Evolutionary conservation across 2,888 invertebrate species (phyloP).

Genomic region (Eristalinus aeneus): DNA sequence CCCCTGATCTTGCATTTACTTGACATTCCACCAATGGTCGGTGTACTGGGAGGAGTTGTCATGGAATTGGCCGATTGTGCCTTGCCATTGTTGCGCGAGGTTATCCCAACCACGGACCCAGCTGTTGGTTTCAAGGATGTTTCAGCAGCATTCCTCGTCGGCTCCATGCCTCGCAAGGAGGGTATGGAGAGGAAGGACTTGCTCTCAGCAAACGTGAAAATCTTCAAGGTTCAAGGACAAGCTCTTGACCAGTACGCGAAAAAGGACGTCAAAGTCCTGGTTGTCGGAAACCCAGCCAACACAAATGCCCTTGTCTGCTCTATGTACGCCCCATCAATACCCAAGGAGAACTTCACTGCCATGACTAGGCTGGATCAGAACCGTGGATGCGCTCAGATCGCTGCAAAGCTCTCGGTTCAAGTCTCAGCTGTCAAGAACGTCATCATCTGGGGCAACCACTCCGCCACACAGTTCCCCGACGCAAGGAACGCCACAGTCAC

Average conservation of each 20-base stretch:
- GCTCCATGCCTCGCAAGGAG: slow-evolving; percentile 97
- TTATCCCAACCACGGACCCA: slow-evolving; percentile 93
- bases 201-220: slow-evolving; percentile 97
- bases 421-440: slow-evolving; percentile 92
- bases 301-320: slow-evolving; percentile 98
- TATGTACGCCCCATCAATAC: slow-evolving; percentile 97
- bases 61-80: slow-evolving; percentile 99
- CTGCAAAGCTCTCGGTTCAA: slow-evolving; percentile 85
- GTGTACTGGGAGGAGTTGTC: slow-evolving; percentile 97
- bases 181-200: slow-evolving; percentile 99
- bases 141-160: slow-evolving; percentile 97
- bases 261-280: slow-evolving; percentile 95
- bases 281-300: slow-evolving; percentile 99
- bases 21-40: slow-evolving; percentile 98
- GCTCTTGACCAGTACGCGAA: slow-evolving; percentile 94
- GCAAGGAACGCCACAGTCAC: slow-evolving; percentile 87
- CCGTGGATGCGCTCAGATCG: slow-evolving; percentile 94
- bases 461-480: slow-evolving; percentile 99
- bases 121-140: slow-evolving; percentile 97
- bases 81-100: slow-evolving; percentile 91
- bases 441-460: slow-evolving; percentile 99
- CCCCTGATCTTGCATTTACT: slow-evolving; percentile 93
- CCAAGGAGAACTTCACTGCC: slow-evolving; percentile 97
- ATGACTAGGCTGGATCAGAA: slow-evolving; percentile 99
- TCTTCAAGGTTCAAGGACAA: slow-evolving; percentile 98